A percentile compares a stretch with the other conserved stretches of the same genome.
These are phyloP conservation scores for Dipodomys merriami DNA, from an alignment of 2,113 vertebrate species.

Conservation along the genomic window DNA sequence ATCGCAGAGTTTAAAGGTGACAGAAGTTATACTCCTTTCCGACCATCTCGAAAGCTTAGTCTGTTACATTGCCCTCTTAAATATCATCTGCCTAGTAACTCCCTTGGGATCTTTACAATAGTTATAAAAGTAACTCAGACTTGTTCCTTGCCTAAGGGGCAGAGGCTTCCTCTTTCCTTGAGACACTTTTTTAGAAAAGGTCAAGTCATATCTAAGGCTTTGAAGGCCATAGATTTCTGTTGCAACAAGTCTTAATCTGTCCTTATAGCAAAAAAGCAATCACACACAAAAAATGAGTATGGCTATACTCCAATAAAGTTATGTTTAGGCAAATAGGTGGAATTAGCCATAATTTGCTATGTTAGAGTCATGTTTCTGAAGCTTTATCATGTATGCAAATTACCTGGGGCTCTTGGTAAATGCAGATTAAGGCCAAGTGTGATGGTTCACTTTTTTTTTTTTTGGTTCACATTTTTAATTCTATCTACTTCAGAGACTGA, in stretches of 20 bases:
- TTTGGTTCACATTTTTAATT: not conserved
- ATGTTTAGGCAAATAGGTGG: not conserved
- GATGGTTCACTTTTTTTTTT: not conserved
- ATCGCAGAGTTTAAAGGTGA: not conserved
- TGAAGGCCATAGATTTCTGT: not conserved
- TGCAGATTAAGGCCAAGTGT: not conserved
- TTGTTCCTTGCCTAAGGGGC: not conserved
- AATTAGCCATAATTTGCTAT: not conserved
- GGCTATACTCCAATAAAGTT: not conserved
- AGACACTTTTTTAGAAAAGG: not conserved
- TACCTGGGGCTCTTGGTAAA: not conserved
- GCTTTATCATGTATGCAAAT: not conserved
- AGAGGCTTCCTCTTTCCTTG: not conserved
- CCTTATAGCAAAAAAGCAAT: not conserved
- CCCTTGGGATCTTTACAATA: not conserved
- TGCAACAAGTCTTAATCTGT: not conserved
- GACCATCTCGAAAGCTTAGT: not conserved
- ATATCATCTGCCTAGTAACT: not conserved
- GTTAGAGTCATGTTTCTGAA: not conserved
- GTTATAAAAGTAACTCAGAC: not conserved
- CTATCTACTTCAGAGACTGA: not conserved
- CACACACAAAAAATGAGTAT: not conserved
- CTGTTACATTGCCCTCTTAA: not conserved
- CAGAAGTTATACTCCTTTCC: not conserved
- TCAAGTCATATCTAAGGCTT: not conserved